phyloP scores from a whole-genome alignment of 2,888 invertebrate genomes.

The Operophtera brumata region DNA sequence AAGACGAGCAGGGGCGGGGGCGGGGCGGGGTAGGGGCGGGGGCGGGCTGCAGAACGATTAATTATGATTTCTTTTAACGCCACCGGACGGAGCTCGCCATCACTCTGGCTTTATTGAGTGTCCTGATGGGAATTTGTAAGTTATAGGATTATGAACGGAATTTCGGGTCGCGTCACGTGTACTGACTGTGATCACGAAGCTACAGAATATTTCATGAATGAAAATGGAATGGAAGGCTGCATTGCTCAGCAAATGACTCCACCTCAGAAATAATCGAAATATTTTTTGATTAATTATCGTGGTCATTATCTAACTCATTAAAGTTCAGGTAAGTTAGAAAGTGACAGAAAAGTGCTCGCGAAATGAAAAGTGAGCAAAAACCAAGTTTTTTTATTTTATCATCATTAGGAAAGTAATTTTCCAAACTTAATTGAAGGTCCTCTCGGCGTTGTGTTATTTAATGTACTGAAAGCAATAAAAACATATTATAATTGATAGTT shows the following conservation, averaged over 20 bases:
- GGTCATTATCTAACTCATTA: too few species aligned
- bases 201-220: not conserved
- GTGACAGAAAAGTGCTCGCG: too few species aligned
- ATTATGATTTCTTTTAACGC: slow-evolving; percentile 78
- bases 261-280: not conserved
- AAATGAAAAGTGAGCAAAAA: not conserved
- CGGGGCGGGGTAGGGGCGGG: too few species aligned
- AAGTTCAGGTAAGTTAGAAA: too few species aligned
- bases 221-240: not conserved
- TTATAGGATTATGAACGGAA: slow-evolving; percentile 23
- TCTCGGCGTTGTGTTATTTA: too few species aligned
- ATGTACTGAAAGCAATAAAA: too few species aligned
- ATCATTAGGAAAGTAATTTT: too few species aligned
- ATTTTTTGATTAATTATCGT: too few species aligned
- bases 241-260: not conserved
- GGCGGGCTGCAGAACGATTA: slow-evolving; percentile 67
- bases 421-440: too few species aligned
- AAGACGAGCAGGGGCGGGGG: slow-evolving; percentile 62
- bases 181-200: slow-evolving; percentile 4
- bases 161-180: slow-evolving; percentile 12
- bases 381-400: too few species aligned
- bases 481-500: too few species aligned
- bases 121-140: slow-evolving; percentile 39
- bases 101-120: slow-evolving; percentile 47
- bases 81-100: slow-evolving; percentile 50